Evolutionary conservation across 2,888 invertebrate species (phyloP), one percentile per base, ranked within the genome.

Genomic region (Neocrepidodera transversa): DNA sequence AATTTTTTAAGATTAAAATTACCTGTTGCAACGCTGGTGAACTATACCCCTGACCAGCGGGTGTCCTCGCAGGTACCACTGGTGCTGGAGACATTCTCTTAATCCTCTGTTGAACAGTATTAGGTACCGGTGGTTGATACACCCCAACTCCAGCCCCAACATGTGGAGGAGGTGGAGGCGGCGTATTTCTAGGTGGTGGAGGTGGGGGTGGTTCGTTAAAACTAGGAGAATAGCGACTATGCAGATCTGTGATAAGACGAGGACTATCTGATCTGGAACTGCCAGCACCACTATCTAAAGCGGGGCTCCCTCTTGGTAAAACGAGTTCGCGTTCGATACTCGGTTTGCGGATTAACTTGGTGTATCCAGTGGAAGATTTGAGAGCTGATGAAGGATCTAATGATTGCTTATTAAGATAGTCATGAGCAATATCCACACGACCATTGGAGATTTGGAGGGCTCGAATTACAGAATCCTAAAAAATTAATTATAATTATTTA

Each of bases 261-360:
- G 93, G 94, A 77, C 93, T 93, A 76, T 95, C 95, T 4, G 95
- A 95, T 53, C 94, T 85, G 40, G 93, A 93, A 75, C 92, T 92
- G 47, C 93, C 93, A 10, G 93, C 93, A 13, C 93, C 93, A 53
- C 92, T 92, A 76, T 93, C 93, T 60, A 93, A 81, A 14, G 93
- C 93, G 6, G 95, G 94, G 76, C 93, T 93, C 49, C 92, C 91
- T 62, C 93, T 86, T 17, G 60, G 38, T 14, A 88, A 80, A 66
- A 85, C 87, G 58, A 91, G 81, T 77, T 93, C 93, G 47, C 93
- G 85, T 80, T 95, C 95, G 66, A 95, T 85, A 79, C 93, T 94
- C 32, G 93, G 92, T 77, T 94, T 94, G 50, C 94, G 86, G 66
- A 90, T 92, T 45, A 94, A 83, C 79, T 93, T 93, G 60, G 87